Conservation (phyloP, 1,140 invertebrate genomes). For the Oryctes rhinoceros region DNA sequence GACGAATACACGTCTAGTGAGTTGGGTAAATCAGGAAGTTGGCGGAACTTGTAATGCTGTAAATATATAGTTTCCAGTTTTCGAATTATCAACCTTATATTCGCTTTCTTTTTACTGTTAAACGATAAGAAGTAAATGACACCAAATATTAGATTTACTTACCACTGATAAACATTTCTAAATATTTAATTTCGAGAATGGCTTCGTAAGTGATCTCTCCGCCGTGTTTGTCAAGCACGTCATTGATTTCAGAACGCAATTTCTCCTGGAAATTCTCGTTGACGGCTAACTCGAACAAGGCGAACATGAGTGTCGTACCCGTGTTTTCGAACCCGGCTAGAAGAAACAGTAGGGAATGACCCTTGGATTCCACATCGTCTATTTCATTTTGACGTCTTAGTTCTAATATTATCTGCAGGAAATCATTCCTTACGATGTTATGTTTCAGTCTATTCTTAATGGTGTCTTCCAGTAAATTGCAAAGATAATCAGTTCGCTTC, state of each 20-base stretch:
- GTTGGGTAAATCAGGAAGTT: too few relatives aligned
- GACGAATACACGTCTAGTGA: too few relatives aligned
- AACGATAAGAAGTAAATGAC: too few relatives aligned
- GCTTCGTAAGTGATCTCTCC: slow-evolving; percentile 65
- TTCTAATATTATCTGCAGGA: slow-evolving; percentile 66
- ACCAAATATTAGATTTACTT: slow-evolving; percentile 18
- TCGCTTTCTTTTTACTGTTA: too few relatives aligned
- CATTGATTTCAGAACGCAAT: slow-evolving; percentile 61
- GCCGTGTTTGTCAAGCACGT: slow-evolving; percentile 59
- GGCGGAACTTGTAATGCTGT: too few relatives aligned
- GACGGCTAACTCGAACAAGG: slow-evolving; percentile 62
- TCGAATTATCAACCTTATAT: too few relatives aligned
- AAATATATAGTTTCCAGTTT: too few relatives aligned
- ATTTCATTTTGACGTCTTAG: slow-evolving; percentile 58
- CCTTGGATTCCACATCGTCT: slow-evolving; percentile 35
- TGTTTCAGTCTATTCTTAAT: slow-evolving; percentile 63
- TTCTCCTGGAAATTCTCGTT: slow-evolving; percentile 62
- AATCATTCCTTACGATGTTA: slow-evolving; percentile 62
- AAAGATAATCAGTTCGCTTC: neutral
- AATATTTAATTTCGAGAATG: slow-evolving; percentile 64
- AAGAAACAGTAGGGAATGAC: slow-evolving; percentile 51
- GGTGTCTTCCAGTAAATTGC: slow-evolving; percentile 52
- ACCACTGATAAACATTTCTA: slow-evolving; percentile 58
- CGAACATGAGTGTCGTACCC: slow-evolving; percentile 60
- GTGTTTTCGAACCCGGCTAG: slow-evolving; percentile 65